phyloP scores from a whole-genome alignment of 2,113 vertebrate genomes.

The Myodes glareolus region DNA sequence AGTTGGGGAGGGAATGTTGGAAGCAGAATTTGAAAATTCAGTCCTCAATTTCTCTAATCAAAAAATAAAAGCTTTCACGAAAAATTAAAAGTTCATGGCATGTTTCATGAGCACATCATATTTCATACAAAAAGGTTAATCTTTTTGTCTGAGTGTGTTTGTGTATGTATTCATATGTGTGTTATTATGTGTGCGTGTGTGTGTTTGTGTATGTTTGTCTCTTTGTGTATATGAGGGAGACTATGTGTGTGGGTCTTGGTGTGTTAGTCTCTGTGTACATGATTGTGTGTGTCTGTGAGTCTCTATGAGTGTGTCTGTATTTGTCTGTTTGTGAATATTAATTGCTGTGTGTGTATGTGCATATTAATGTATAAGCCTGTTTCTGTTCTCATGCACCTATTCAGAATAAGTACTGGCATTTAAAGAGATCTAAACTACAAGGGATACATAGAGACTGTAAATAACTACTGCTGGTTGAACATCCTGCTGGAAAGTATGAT shows the following conservation, averaged over 20 bases:
- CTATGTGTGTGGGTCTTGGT: background rate
- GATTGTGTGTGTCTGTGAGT: background rate
- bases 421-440: background rate
- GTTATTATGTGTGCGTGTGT: background rate
- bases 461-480: no score
- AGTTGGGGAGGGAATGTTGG: background rate
- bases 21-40: background rate
- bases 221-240: background rate
- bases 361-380: background rate
- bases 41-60: background rate
- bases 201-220: background rate
- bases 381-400: background rate
- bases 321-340: background rate
- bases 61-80: background rate
- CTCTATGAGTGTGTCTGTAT: background rate
- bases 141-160: background rate
- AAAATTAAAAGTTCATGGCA: background rate
- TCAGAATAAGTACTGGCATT: background rate
- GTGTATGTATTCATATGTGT: background rate
- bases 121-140: slow-evolving; percentile 5
- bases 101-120: background rate
- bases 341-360: background rate
- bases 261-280: background rate
- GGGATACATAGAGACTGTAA: background rate
- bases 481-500: background rate